A percentile compares a stretch with the other conserved stretches of the same genome.
These are phyloP conservation scores for Apus apus DNA, from an alignment of 2,113 vertebrate genomes.

Conservation along the genomic window DNA sequence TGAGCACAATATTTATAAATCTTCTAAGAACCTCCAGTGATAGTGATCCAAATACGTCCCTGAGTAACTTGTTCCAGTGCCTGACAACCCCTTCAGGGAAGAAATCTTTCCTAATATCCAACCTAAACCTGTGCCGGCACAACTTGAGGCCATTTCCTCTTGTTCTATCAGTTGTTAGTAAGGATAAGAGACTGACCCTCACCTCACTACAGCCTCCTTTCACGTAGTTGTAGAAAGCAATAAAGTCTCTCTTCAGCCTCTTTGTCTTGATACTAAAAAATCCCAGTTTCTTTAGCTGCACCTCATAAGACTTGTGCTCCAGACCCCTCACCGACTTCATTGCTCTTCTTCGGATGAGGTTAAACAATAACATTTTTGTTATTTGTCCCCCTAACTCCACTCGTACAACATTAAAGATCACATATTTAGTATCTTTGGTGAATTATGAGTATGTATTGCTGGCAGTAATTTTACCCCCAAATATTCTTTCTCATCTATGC, in stretches of 20 bases:
- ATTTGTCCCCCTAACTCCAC: background rate
- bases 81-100: background rate
- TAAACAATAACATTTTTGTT: background rate
- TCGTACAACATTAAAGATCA: background rate
- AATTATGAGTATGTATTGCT: background rate
- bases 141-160: too few relatives aligned
- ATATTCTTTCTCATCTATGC: background rate
- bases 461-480: background rate
- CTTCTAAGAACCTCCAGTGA: background rate
- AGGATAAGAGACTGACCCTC: background rate
- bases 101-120: background rate
- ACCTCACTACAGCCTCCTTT: background rate
- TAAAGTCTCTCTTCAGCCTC: background rate
- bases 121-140: too few relatives aligned
- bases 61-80: background rate
- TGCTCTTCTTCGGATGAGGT: background rate
- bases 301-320: background rate
- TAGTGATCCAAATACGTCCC: too few relatives aligned
- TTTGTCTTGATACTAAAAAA: background rate
- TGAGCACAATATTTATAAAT: fast-evolving
- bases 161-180: too few relatives aligned
- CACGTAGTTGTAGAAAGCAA: background rate
- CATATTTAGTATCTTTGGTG: background rate
- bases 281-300: background rate
- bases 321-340: background rate